Conservation (phyloP, 2,113 vertebrate species). For the Podilymbus podiceps region DNA sequence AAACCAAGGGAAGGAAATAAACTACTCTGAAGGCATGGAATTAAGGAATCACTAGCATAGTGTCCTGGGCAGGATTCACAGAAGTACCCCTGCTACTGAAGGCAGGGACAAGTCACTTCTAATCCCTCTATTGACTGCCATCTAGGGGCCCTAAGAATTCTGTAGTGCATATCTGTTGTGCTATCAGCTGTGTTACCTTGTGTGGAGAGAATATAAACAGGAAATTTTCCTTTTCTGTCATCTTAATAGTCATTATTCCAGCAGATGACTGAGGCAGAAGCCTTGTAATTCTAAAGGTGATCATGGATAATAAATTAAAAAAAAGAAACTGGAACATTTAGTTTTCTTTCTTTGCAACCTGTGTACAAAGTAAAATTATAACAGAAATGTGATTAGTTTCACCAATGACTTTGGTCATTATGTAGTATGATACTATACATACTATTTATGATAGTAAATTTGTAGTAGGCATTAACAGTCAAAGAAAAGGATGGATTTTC, state of each 20-base stretch:
- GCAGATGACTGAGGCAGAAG: background rate
- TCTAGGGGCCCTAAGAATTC: conserved; percentile 52
- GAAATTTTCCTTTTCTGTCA: background rate
- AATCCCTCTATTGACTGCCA: conserved; percentile 65
- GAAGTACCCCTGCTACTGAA: background rate
- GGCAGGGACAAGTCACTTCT: background rate
- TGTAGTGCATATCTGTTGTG: conserved; percentile 6
- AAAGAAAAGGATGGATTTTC: background rate
- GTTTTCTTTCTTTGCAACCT: background rate
- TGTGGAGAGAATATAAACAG: background rate
- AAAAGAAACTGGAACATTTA: background rate
- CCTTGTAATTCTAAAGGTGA: background rate
- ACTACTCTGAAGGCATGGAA: background rate
- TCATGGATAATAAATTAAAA: background rate
- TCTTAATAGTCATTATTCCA: background rate
- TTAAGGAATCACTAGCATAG: background rate
- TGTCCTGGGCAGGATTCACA: background rate
- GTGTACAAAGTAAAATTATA: background rate
- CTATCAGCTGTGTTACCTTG: background rate
- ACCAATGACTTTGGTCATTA: background rate
- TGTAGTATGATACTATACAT: too few species aligned
- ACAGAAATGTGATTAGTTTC: background rate
- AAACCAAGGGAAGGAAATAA: background rate
- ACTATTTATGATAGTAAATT: background rate
- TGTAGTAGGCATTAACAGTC: background rate